Conservation (phyloP, 2,113 vertebrate species). For the Cettia cetti region DNA sequence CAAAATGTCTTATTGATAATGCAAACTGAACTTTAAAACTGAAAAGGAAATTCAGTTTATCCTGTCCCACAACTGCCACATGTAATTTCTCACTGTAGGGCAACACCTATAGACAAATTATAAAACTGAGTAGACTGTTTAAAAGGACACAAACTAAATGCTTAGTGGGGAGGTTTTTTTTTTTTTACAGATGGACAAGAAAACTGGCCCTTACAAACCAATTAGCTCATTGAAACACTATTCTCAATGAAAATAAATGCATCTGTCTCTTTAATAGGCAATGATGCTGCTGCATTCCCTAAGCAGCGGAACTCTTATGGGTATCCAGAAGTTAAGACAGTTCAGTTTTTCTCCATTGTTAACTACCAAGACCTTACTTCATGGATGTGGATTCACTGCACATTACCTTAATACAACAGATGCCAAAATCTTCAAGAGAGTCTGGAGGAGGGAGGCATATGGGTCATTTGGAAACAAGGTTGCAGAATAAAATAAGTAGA, state of each 20-base stretch:
- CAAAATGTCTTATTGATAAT: neutral
- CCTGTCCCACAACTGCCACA: neutral
- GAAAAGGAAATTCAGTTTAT: slow-evolving; percentile 42
- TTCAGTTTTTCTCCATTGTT: neutral
- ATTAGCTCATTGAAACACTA: neutral
- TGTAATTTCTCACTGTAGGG: neutral
- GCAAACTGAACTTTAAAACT: neutral
- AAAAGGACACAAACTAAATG: neutral
- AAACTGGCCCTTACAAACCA: neutral
- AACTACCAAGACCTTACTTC: neutral
- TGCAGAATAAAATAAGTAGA: neutral
- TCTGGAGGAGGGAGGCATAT: neutral
- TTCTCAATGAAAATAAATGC: neutral
- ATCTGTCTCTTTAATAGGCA: neutral
- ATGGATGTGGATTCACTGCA: neutral
- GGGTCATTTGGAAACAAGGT: neutral
- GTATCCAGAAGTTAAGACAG: neutral
- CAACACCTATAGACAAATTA: neutral
- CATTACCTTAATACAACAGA: neutral
- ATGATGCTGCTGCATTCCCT: neutral
- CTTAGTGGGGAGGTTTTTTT: neutral
- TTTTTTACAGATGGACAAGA: neutral
- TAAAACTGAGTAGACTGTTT: neutral
- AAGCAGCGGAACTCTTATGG: neutral
- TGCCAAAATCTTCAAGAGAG: neutral